A percentile compares a stretch with the other conserved stretches of the same genome.
phyloP scores from a whole-genome alignment of 2,113 vertebrate species.

The Salvelinus sp. region DNA sequence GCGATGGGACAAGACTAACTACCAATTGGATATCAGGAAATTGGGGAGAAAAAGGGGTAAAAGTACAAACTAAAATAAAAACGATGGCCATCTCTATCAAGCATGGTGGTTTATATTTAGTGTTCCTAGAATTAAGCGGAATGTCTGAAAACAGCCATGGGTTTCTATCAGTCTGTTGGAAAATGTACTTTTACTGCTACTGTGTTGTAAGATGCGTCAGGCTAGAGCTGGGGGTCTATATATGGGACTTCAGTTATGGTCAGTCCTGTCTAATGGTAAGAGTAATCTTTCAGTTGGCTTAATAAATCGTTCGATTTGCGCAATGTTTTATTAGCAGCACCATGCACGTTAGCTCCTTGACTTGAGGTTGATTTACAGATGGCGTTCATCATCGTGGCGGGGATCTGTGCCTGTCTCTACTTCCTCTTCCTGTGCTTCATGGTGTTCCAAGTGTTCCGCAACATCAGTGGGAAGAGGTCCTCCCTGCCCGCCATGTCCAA shows the following conservation, averaged over 20 bases:
- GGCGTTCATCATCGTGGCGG: conserved; percentile 97
- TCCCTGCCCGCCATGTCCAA: conserved; percentile 94
- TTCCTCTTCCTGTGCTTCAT: conserved; percentile 98
- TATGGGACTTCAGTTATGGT: too few species aligned
- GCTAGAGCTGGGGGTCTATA: not conserved
- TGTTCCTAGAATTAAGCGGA: not conserved
- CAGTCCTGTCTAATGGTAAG: too few species aligned
- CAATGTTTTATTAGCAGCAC: too few species aligned
- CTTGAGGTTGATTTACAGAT: conserved; percentile 74
- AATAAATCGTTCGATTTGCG: too few species aligned
- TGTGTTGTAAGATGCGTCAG: not conserved
- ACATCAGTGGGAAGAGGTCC: conserved; percentile 92
- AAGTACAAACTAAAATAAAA: not conserved
- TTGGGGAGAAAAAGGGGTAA: too few species aligned
- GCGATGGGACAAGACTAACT: too few species aligned
- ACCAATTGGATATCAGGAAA: too few species aligned
- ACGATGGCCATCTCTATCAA: not conserved
- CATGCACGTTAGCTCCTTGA: conserved; percentile 54
- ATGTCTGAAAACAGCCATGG: not conserved
- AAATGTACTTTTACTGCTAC: not conserved
- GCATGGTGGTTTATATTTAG: not conserved
- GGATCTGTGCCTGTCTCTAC: conserved; percentile 96
- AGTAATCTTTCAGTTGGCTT: too few species aligned
- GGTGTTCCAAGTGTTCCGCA: conserved; percentile 97
- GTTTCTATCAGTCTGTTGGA: conserved; percentile 6